A percentile compares a stretch with the other conserved stretches of the same genome.
phyloP scores from a whole-genome alignment of 2,888 invertebrate species.

The Pammene aurita region DNA sequence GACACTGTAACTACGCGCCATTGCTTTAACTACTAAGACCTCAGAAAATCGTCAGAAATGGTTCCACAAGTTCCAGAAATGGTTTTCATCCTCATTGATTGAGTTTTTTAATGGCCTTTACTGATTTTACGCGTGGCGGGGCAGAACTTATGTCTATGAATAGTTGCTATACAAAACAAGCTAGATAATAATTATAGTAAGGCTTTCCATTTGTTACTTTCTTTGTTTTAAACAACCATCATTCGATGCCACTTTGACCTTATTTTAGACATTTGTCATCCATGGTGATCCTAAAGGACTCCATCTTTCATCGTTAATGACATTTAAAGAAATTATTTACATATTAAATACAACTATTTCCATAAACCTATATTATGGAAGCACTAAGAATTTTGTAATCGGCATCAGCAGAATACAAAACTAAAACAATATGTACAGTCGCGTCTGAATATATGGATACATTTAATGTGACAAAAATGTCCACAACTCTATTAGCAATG shows the following conservation, averaged over 20 bases:
- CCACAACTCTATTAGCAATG: too few species aligned
- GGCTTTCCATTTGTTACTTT: background rate
- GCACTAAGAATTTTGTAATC: conserved; percentile 67
- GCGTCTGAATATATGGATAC: too few species aligned
- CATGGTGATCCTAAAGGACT: background rate
- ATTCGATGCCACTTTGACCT: conserved; percentile 10
- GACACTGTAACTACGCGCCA: too few species aligned
- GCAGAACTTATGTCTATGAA: too few species aligned
- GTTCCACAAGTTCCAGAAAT: too few species aligned
- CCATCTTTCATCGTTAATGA: background rate
- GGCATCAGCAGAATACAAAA: conserved; percentile 53
- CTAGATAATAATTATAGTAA: conserved; percentile 1
- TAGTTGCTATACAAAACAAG: conserved; percentile 5
- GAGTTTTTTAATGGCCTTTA: too few species aligned
- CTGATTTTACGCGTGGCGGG: too few species aligned
- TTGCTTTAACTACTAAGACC: too few species aligned
- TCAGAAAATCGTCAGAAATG: too few species aligned
- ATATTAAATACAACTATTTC: conserved; percentile 43
- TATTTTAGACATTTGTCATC: background rate
- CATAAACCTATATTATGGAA: conserved; percentile 64
- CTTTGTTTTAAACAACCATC: background rate
- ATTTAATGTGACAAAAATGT: too few species aligned
- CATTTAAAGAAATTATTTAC: conserved; percentile 5
- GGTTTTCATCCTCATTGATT: too few species aligned
- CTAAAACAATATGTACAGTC: conserved; percentile 45